These are phyloP conservation scores for Drosophila chauvacae DNA, from an alignment of 1,140 invertebrate species.

Conservation along the genomic window DNA sequence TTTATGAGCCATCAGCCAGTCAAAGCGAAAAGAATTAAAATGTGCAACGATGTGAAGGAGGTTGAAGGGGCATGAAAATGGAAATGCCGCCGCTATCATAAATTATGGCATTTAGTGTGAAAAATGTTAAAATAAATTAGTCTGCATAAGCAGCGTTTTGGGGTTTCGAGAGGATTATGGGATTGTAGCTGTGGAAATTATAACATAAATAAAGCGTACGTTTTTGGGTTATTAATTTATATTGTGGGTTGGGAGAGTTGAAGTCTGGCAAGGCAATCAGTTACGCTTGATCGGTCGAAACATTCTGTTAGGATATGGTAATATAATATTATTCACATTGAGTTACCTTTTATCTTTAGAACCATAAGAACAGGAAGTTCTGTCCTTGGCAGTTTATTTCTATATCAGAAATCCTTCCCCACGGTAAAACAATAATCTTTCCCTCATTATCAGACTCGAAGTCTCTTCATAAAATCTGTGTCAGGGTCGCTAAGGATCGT, in stretches of 20 bases:
- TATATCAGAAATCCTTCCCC: neutral
- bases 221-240: slow-evolving; percentile 33
- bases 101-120: slow-evolving; percentile 77
- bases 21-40: slow-evolving; percentile 69
- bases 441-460: slow-evolving; percentile 18
- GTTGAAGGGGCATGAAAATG: slow-evolving; percentile 43
- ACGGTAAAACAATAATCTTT: slow-evolving; percentile 20
- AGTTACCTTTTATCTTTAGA: neutral
- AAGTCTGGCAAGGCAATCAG: neutral
- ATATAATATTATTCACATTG: neutral
- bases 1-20: slow-evolving; percentile 73
- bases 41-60: slow-evolving; percentile 52
- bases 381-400: neutral
- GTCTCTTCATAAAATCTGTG: slow-evolving; percentile 23
- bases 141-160: slow-evolving; percentile 34
- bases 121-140: slow-evolving; percentile 64
- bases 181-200: slow-evolving; percentile 39
- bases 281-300: neutral
- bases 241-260: neutral
- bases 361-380: too few species aligned
- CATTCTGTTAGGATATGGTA: neutral
- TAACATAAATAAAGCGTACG: slow-evolving; percentile 45
- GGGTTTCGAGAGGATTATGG: slow-evolving; percentile 25
- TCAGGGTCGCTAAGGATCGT: slow-evolving; percentile 37
- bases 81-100: slow-evolving; percentile 59